phyloP scores from a whole-genome alignment of 1,140 invertebrate genomes.

The Conopomorpha cramerella region DNA sequence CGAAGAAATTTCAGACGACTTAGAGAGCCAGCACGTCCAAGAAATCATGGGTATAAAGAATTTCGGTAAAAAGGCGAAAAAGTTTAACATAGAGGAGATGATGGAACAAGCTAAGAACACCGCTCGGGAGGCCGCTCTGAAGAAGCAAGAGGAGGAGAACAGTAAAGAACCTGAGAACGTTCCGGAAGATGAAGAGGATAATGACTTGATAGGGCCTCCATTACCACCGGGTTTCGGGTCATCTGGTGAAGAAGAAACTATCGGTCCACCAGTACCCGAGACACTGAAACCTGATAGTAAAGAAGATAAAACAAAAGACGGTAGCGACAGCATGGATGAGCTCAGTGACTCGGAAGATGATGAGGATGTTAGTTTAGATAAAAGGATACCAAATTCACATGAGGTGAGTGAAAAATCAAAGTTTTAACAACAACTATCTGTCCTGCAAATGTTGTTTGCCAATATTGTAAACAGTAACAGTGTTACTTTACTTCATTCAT shows the following conservation, averaged over 20 bases:
- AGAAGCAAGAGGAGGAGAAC: conserved; percentile 22
- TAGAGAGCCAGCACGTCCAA: conserved; percentile 69
- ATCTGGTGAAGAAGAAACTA: conserved; percentile 17
- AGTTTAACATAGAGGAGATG: conserved; percentile 71
- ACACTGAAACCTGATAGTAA: conserved; percentile 8
- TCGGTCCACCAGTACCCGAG: conserved; percentile 25
- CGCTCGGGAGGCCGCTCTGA: conserved; percentile 32
- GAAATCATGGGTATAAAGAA: conserved; percentile 75
- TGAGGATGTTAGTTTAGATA: conserved; percentile 53
- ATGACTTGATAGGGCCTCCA: conserved; percentile 66
- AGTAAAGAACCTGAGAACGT: conserved; percentile 10
- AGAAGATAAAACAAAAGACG: conserved; percentile 19
- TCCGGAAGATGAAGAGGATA: conserved; percentile 39
- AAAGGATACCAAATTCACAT: conserved; percentile 77
- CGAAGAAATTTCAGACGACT: conserved; percentile 69
- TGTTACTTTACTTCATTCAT: no score
- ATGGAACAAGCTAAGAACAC: conserved; percentile 55
- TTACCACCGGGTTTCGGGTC: conserved; percentile 34
- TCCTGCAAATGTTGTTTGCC: no score
- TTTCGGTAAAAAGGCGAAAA: conserved; percentile 80
- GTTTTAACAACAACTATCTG: no score
- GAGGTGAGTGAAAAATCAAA: conserved; percentile 65
- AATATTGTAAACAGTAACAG: no score
- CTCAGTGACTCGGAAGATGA: conserved; percentile 63
- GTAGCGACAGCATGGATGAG: conserved; percentile 55